Evolutionary conservation across 2,888 invertebrate species (phyloP), one percentile per base, ranked within the genome.

Genomic region (Macrosoma leucophasiata): DNA sequence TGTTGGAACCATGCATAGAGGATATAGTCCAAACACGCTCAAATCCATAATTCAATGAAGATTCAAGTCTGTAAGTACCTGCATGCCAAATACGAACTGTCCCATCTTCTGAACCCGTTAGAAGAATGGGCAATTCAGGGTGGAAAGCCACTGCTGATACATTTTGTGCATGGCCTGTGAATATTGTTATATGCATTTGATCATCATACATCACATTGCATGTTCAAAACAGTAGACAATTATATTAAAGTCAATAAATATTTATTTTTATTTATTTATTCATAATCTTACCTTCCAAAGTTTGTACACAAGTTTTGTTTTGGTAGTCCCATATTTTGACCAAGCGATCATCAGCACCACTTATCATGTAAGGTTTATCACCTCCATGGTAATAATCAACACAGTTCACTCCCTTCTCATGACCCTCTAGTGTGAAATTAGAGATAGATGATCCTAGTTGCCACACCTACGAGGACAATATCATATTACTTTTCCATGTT

Each of bases 271-370:
- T n/a, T n/a, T n/a, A n/a, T n/a, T n/a, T n/a, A n/a, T 7, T n/a
- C 4, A 2, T 13, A n/a, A n/a, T 36, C 46, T 45, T 54, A 79
- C 84, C 91, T 76, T 98, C 98, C 40, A 99, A 84, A 0, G 98
- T 98, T 70, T 99, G 98, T 0, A 99, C 98, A 72, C 98, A 99
- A 0, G 97, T 98, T 84, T 99, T 99, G 77, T 98, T 99, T 77
- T 99, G 95, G 71, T 99, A 99, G 67, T 99, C 99, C 99, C 99
- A 99, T 57, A 99, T 99, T 82, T 98, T 99, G 4, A 98, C 97
- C 24, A 95, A 87, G 32, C 96, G 90, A 74, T 99, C 99, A 70
- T 99, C 99, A 14, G 98, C 98, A 2, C 99, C 99, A 29, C 98
- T 98, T 62, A 98, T 98, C 31, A 99, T 86, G 69, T 99, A 99